Percentiles rank a stretch among this genome's conserved stretches.
Conservation (phyloP, 2,888 invertebrate genomes). For the Physocephala rufipes region DNA sequence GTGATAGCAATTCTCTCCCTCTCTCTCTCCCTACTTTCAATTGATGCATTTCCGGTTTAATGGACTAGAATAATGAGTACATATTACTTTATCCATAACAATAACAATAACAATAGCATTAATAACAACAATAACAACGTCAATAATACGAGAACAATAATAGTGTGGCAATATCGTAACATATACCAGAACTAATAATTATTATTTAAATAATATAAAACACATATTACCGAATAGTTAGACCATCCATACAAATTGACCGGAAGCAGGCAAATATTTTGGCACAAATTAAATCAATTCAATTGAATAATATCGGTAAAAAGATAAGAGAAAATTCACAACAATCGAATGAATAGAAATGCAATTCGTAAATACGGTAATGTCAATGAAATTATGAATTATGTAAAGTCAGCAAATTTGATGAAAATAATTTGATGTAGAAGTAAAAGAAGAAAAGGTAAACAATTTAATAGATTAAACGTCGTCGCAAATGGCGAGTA, state of each 20-base stretch:
- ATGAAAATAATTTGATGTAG: too few relatives aligned
- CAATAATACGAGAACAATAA: too few relatives aligned
- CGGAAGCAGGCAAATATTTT: constrained; percentile 20
- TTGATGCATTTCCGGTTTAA: constrained; percentile 28
- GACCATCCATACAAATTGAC: constrained; percentile 9
- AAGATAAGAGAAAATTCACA: too few relatives aligned
- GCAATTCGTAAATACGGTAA: neutral
- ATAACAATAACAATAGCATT: constrained; percentile 12
- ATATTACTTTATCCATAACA: too few relatives aligned
- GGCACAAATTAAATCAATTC: constrained; percentile 2
- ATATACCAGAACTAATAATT: too few relatives aligned
- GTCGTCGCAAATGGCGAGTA: neutral
- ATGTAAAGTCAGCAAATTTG: neutral
- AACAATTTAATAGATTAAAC: neutral
- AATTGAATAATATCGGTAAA: neutral
- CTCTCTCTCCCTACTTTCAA: too few relatives aligned
- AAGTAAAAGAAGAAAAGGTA: neutral
- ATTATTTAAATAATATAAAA: constrained; percentile 25
- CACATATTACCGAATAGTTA: too few relatives aligned
- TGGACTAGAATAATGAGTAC: too few relatives aligned
- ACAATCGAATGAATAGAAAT: too few relatives aligned
- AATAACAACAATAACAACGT: constrained; percentile 21
- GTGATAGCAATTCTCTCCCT: too few relatives aligned
- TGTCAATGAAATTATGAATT: neutral
- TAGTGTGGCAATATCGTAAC: too few relatives aligned